Conservation (phyloP, 92 coral and sea anemone species). For the Paramuricea clavata region DNA sequence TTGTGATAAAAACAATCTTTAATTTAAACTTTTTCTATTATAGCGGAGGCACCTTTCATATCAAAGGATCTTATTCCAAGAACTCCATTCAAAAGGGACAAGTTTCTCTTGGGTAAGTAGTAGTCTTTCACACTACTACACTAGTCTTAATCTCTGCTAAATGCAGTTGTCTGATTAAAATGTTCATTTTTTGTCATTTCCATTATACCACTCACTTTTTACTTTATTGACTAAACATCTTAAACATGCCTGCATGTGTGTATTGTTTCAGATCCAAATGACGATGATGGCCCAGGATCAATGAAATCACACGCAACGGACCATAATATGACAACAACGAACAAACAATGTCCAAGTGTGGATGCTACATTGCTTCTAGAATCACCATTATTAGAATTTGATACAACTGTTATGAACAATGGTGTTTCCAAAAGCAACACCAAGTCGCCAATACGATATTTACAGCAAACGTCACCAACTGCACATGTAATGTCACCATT, state of each 20-base stretch:
- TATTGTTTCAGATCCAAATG: not conserved
- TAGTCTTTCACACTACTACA: not conserved
- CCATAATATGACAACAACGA: not conserved
- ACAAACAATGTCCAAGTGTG: not conserved
- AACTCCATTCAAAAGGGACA: constrained; percentile 73
- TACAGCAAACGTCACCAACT: not conserved
- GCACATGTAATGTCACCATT: not conserved
- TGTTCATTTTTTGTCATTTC: too few species aligned
- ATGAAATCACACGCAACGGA: not conserved
- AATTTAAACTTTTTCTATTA: not conserved
- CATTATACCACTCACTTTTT: too few species aligned
- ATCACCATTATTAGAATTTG: not conserved
- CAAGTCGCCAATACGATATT: not conserved
- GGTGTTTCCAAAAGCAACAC: not conserved
- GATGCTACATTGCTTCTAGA: not conserved
- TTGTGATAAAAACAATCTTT: not conserved
- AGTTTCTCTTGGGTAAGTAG: not conserved
- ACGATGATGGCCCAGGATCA: not conserved
- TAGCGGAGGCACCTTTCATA: constrained; percentile 78
- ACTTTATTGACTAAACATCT: too few species aligned
- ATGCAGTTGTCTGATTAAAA: too few species aligned
- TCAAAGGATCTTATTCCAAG: constrained; percentile 81
- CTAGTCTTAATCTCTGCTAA: too few species aligned
- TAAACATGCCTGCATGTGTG: too few species aligned
- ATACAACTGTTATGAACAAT: not conserved